Evolutionary conservation across 2,113 vertebrate species (phyloP), one percentile per base, ranked within the genome.

Genomic region (Fregetta grallaria): DNA sequence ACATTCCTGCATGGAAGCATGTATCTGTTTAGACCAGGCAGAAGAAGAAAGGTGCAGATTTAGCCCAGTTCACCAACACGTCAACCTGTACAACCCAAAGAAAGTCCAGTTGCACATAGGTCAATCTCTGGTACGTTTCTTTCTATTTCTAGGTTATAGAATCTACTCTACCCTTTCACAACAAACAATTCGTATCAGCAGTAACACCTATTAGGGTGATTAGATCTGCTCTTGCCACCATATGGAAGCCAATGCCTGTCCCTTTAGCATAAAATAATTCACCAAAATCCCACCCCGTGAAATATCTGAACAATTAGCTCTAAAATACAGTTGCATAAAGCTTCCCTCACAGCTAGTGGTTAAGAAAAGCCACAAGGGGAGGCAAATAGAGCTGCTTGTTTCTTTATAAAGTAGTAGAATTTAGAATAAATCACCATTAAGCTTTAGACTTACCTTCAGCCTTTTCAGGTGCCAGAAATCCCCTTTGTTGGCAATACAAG

Each of bases 11-110:
- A 10, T 2, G 36, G 76, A 20, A 78, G 23, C 49, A 11, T 0
- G 1, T 8, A 38, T 34, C 61, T 34, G 56, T 14, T 71, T 20
- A 26, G 36, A 74, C 34, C 59, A 71, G 73, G 26, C 0, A 0
- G 52, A 22, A 40, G 29, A 20, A 49, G 26, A 36, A 42, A 78
- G 25, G 30, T 3, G 29, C 17, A 66, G 45, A 16, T 49, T 47
- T 47, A 56, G 23, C 79, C 63, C 61, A 45, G n/a, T 16, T 86
- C 45, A 21, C 73, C 40, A 23, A 29, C 29, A 55, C 5, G 0
- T n/a, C 67, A 56, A 30, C 42, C 66, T 22, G 22, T n/a, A 66
- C 49, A 29, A 14, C 34, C 55, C 82, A 40, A 26, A 72, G 55
- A 53, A 32, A 15, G 26, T 27, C 47, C 50, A 53, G 49, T 77